Conservation (phyloP, 2,888 invertebrate genomes). For the Yponomeuta evonymella region DNA sequence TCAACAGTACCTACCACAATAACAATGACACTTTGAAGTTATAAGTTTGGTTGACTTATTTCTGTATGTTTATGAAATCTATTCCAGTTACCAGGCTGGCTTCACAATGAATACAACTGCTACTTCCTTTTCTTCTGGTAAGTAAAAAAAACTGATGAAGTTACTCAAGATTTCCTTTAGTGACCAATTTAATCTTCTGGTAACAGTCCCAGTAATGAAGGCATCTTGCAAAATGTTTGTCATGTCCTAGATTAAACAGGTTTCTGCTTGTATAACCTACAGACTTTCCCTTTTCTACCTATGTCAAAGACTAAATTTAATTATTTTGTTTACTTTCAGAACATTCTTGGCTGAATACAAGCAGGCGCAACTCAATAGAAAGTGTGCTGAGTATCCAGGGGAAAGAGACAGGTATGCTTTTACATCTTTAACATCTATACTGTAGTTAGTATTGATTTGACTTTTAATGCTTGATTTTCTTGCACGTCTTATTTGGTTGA, state of each 20-base stretch:
- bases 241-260: too few species aligned
- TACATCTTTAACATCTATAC: not conserved
- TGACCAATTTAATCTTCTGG: too few species aligned
- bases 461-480: conserved; percentile 11
- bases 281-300: too few species aligned
- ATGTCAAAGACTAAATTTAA: not conserved
- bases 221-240: too few species aligned
- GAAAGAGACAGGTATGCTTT: conserved; percentile 78
- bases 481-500: not conserved
- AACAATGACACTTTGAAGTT: too few species aligned
- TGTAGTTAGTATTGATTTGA: conserved; percentile 14
- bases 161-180: too few species aligned
- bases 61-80: not conserved
- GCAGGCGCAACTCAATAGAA: conserved; percentile 66
- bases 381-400: conserved; percentile 79
- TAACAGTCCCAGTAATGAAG: too few species aligned
- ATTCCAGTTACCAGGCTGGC: conserved; percentile 9
- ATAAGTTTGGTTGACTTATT: not conserved
- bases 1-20: too few species aligned
- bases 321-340: conserved; percentile 21
- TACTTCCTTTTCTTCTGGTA: conserved; percentile 28
- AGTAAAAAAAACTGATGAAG: not conserved
- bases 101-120: conserved; percentile 32
- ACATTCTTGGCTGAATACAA: conserved; percentile 25
- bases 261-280: too few species aligned